Percentiles rank a stretch among this genome's conserved stretches.
Conservation (phyloP, 2,797 vertebrate genomes). For the Aythya fuligula region DNA sequence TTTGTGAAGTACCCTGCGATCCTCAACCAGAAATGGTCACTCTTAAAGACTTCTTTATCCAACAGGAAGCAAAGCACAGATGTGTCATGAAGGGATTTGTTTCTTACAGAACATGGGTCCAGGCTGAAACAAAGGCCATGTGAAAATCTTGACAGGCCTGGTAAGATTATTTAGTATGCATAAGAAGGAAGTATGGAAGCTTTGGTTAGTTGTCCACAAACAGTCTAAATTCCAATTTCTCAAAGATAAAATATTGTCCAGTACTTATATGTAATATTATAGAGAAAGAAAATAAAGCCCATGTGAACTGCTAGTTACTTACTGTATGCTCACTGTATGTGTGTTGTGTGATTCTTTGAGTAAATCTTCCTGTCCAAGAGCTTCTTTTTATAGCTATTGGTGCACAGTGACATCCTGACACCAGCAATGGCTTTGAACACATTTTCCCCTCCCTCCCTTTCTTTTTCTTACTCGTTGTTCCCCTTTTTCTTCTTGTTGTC, state of each 20-base stretch:
- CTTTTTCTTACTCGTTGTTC: background rate
- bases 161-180: background rate
- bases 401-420: conserved; percentile 9
- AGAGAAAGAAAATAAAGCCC: background rate
- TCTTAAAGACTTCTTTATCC: background rate
- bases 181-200: background rate
- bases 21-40: background rate
- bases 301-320: background rate
- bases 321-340: background rate
- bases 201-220: background rate
- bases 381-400: background rate
- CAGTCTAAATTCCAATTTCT: background rate
- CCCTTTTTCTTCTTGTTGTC: background rate
- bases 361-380: background rate
- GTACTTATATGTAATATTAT: background rate
- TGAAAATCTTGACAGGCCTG: background rate
- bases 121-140: background rate
- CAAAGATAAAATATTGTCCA: background rate
- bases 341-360: background rate
- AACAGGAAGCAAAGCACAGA: background rate
- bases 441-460: background rate
- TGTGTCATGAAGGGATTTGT: background rate
- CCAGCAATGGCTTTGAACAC: background rate
- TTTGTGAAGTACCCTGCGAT: background rate
- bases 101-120: background rate